Evolutionary conservation across 2,888 invertebrate species (phyloP).

Genomic region (Eristalis pertinax): DNA sequence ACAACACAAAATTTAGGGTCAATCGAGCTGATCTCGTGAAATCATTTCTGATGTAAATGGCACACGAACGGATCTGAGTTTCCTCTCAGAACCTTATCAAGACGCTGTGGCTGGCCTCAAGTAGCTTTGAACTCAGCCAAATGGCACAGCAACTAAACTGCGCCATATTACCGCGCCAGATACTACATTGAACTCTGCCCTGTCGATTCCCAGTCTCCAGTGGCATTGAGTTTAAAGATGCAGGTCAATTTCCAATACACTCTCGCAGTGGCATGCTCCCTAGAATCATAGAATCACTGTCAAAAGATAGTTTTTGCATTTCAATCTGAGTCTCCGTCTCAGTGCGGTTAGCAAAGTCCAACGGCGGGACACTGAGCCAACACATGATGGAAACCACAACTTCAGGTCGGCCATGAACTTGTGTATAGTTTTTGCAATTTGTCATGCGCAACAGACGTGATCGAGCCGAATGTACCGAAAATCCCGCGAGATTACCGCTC

Average conservation of each 20-base stretch:
- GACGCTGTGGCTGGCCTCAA: not conserved
- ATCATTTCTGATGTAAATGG: not conserved
- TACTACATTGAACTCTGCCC: not conserved
- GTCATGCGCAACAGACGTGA: constrained; percentile 24
- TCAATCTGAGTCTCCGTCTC: not conserved
- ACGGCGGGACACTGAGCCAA: not conserved
- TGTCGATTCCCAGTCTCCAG: not conserved
- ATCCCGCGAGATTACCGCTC: constrained; percentile 6
- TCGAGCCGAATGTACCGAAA: constrained; percentile 13
- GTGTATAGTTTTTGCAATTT: constrained; percentile 15
- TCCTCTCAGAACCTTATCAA: not conserved
- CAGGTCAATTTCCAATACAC: not conserved
- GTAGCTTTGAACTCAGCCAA: not conserved
- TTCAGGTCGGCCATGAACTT: constrained; percentile 13
- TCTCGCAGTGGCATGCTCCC: not conserved
- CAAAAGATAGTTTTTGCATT: not conserved
- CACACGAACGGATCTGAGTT: not conserved
- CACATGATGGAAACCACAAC: constrained; percentile 31
- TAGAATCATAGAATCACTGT: no score
- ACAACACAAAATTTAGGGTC: not conserved
- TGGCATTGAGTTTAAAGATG: not conserved
- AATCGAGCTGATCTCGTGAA: not conserved
- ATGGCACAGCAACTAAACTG: not conserved
- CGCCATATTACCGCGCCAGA: not conserved
- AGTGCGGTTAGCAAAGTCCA: constrained; percentile 10